Percentiles rank a stretch among this genome's conserved stretches.
Conservation (phyloP, 2,888 invertebrate species). For the Limnephilus rhombicus region DNA sequence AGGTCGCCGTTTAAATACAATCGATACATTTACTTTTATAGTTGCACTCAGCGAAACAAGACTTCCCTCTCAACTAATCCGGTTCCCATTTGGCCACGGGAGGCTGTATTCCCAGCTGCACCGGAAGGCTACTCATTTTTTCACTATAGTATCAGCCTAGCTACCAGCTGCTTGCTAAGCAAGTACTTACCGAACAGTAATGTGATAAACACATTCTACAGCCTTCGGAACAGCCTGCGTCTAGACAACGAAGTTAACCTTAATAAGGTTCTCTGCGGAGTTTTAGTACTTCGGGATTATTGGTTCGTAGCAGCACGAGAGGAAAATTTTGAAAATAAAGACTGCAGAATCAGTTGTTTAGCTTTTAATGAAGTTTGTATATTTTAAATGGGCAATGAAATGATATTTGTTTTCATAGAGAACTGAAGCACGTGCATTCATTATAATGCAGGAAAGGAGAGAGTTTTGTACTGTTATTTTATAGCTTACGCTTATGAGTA, state of each 20-base stretch:
- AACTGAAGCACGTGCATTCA: no score
- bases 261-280: background rate
- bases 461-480: no score
- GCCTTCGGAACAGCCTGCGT: background rate
- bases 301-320: background rate
- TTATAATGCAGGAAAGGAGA: no score
- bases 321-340: background rate
- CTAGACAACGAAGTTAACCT: background rate
- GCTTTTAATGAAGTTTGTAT: background rate
- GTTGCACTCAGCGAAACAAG: background rate
- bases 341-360: background rate
- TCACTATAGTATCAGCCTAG: background rate
- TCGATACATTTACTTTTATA: background rate
- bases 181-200: background rate
- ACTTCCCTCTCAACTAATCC: background rate
- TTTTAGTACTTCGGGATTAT: background rate
- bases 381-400: background rate
- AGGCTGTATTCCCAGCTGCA: background rate
- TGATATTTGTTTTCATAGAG: background rate
- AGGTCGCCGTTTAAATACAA: background rate
- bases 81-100: background rate
- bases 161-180: background rate
- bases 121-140: background rate
- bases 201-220: conserved; percentile 1
- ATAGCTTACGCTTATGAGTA: no score